Evolutionary conservation across 2,888 invertebrate species (phyloP).

Genomic region (Baronia brevicornis): DNA sequence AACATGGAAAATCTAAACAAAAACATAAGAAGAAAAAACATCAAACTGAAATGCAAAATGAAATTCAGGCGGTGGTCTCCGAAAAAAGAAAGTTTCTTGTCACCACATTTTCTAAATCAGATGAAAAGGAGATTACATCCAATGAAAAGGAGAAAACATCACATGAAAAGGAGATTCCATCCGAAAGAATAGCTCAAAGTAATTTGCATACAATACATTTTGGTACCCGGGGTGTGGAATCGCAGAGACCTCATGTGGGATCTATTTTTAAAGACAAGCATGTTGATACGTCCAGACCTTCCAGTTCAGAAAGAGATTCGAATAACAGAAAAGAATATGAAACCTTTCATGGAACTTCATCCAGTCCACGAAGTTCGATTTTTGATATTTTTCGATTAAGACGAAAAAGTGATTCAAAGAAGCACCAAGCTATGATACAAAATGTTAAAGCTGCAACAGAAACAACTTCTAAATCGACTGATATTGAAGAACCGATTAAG

Average conservation of each 20-base stretch:
- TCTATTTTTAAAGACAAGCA: constrained; percentile 62
- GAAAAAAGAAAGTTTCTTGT: constrained; percentile 63
- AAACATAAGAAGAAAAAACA: constrained; percentile 63
- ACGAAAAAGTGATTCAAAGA: constrained; percentile 67
- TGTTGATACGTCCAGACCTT: constrained; percentile 48
- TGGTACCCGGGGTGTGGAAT: constrained; percentile 64
- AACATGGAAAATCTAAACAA: constrained; percentile 60
- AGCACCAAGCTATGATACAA: constrained; percentile 46
- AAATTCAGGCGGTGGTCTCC: constrained; percentile 60
- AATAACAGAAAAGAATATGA: constrained; percentile 57
- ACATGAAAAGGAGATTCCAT: constrained; percentile 47
- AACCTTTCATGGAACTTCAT: constrained; percentile 68
- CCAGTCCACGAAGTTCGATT: constrained; percentile 68
- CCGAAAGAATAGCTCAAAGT: constrained; percentile 45
- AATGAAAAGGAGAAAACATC: no score
- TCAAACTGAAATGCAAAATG: constrained; percentile 39
- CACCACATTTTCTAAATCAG: constrained; percentile 52
- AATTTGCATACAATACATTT: constrained; percentile 70
- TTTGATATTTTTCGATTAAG: constrained; percentile 69
- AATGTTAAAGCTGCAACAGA: constrained; percentile 37
- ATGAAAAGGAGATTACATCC: constrained; percentile 47
- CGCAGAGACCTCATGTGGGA: constrained; percentile 62
- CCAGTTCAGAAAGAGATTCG: constrained; percentile 59
- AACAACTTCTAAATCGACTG: constrained; percentile 42
- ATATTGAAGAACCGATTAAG: constrained; percentile 48